These are phyloP conservation scores for Setophaga kirtlandii DNA, from an alignment of 2,113 vertebrate species.

Conservation along the genomic window DNA sequence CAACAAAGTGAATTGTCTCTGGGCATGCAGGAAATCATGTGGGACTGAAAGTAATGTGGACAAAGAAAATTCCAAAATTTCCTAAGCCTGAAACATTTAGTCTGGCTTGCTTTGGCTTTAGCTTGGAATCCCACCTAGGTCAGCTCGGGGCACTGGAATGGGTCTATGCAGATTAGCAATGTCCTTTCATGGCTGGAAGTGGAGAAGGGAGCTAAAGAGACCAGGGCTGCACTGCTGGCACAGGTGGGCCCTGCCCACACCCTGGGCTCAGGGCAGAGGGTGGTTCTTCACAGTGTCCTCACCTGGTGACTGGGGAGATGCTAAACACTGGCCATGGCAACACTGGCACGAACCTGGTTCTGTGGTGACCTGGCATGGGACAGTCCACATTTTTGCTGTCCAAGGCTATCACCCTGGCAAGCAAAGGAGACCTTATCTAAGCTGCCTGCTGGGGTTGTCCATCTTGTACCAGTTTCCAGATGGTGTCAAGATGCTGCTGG, in stretches of 20 bases:
- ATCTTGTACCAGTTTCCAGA: neutral
- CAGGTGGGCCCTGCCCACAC: neutral
- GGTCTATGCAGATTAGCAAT: neutral
- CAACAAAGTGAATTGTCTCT: neutral
- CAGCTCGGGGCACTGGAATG: neutral
- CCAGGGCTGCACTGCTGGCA: fast-evolving
- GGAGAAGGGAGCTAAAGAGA: neutral
- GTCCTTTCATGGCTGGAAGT: neutral
- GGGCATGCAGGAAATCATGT: neutral
- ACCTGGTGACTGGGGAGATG: fast-evolving
- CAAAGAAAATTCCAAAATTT: neutral
- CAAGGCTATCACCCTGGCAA: neutral
- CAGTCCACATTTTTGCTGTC: neutral
- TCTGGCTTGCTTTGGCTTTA: neutral
- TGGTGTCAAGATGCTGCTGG: neutral
- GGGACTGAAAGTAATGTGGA: neutral
- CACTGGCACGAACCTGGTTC: neutral
- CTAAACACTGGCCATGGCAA: neutral
- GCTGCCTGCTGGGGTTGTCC: fast-evolving
- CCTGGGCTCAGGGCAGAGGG: neutral
- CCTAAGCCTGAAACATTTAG: neutral
- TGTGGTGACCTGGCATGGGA: neutral
- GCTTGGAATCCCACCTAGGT: neutral
- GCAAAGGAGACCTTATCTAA: neutral
- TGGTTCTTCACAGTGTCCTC: neutral